Percentiles rank a stretch among this genome's conserved stretches.
These are phyloP conservation scores for Urocitellus parryii DNA, from an alignment of 2,113 vertebrate species.

Conservation along the genomic window DNA sequence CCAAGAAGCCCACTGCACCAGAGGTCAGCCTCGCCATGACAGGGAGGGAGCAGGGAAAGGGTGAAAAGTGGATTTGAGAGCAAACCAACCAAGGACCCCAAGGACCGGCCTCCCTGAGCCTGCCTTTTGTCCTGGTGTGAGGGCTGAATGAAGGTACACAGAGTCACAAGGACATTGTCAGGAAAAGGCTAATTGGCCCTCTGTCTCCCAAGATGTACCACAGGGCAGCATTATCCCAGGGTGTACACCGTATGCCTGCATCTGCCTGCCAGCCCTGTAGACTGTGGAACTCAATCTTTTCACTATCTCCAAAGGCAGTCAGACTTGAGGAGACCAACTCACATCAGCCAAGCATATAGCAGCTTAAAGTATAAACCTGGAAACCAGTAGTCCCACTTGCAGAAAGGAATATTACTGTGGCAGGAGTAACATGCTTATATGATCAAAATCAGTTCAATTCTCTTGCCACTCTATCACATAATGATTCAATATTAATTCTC, in stretches of 20 bases:
- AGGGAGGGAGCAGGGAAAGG: neutral
- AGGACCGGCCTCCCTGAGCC: neutral
- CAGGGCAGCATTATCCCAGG: neutral
- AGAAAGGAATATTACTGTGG: neutral
- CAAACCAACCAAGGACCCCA: neutral
- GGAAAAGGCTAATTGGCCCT: neutral
- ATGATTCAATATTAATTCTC: neutral
- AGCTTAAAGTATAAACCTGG: neutral
- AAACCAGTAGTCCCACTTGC: neutral
- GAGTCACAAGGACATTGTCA: neutral
- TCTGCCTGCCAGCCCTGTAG: neutral
- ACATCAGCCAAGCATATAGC: neutral
- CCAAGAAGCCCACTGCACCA: neutral
- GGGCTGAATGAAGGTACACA: neutral
- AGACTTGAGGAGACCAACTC: neutral
- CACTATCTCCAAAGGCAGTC: neutral
- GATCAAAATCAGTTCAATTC: neutral
- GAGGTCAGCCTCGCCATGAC: neutral
- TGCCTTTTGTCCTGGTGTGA: neutral
- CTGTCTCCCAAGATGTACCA: neutral
- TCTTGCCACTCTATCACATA: neutral
- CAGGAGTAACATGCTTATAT: neutral
- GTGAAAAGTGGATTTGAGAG: neutral
- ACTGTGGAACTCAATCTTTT: neutral
- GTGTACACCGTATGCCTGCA: neutral